Evolutionary conservation across 1,140 invertebrate genomes (phyloP).

Genomic region (Proales similis): DNA sequence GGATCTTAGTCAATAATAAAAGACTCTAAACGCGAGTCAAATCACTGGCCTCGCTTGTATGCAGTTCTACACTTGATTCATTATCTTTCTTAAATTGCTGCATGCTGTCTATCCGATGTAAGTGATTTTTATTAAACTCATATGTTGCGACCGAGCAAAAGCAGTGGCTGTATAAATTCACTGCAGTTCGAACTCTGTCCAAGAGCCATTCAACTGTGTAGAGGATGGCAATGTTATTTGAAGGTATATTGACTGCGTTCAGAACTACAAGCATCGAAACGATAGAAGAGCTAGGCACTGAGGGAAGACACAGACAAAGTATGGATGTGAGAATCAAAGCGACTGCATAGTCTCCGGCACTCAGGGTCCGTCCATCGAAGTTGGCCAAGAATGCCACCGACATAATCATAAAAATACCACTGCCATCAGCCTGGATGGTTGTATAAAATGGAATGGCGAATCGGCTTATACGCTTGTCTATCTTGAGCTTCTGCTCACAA

Average conservation of each 20-base stretch:
- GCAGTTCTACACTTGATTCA: too few relatives aligned
- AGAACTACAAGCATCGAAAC: slow-evolving; percentile 29
- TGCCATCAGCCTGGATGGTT: slow-evolving; percentile 29
- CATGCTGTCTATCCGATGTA: slow-evolving; percentile 26
- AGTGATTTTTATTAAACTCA: slow-evolving; percentile 30
- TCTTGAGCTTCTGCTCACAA: slow-evolving; percentile 23
- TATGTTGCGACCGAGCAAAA: slow-evolving; percentile 31
- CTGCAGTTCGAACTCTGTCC: slow-evolving; percentile 23
- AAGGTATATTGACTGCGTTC: slow-evolving; percentile 24
- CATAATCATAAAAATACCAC: slow-evolving; percentile 31
- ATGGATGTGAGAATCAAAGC: slow-evolving; percentile 27
- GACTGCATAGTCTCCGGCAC: slow-evolving; percentile 20
- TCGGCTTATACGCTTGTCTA: slow-evolving; percentile 1
- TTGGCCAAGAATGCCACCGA: slow-evolving; percentile 22
- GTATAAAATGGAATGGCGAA: slow-evolving; percentile 35
- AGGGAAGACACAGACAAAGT: slow-evolving; percentile 32
- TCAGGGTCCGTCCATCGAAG: slow-evolving; percentile 1
- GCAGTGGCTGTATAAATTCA: slow-evolving; percentile 34
- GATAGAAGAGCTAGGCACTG: slow-evolving; percentile 32
- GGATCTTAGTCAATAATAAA: too few relatives aligned
- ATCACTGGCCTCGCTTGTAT: too few relatives aligned
- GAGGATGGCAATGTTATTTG: slow-evolving; percentile 14
- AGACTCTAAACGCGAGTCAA: too few relatives aligned
- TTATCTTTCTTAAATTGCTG: too few relatives aligned
- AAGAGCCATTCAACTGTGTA: slow-evolving; percentile 36